A percentile compares a stretch with the other conserved stretches of the same genome.
Conservation (phyloP, 2,888 invertebrate species). For the Ypsolopha sequella region DNA sequence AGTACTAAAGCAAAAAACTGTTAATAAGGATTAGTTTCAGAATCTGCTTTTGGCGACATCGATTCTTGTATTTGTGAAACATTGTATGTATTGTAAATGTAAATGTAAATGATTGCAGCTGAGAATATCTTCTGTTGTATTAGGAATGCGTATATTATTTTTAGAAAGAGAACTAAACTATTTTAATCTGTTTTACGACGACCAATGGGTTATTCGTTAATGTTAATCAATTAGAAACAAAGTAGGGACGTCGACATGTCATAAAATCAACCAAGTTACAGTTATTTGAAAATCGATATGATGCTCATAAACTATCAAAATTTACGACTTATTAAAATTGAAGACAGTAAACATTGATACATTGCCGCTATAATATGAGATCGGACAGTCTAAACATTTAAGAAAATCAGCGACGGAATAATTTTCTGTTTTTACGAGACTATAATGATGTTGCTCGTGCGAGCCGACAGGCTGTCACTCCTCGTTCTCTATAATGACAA, state of each 20-base stretch:
- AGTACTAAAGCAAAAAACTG: too few relatives aligned
- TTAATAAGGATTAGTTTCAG: too few relatives aligned
- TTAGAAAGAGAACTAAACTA: too few relatives aligned
- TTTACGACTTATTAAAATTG: conserved; percentile 2
- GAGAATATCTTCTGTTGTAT: too few relatives aligned
- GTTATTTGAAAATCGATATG: background rate
- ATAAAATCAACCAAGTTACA: background rate
- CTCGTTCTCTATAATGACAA: conserved; percentile 13
- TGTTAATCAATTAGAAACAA: background rate
- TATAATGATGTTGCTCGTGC: conserved; percentile 2
- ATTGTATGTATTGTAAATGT: too few relatives aligned
- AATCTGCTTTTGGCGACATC: too few relatives aligned
- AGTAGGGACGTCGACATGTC: background rate
- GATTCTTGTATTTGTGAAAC: too few relatives aligned
- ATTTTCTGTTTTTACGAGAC: conserved; percentile 6
- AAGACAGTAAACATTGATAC: conserved; percentile 3
- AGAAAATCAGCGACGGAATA: background rate
- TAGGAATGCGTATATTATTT: too few relatives aligned
- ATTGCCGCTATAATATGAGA: background rate
- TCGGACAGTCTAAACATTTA: conserved; percentile 7
- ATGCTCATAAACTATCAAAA: background rate
- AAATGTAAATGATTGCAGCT: too few relatives aligned
- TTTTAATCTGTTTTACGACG: too few relatives aligned
- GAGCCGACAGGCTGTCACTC: conserved; percentile 2
- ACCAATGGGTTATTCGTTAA: background rate